Base-by-base conservation (phyloP, 2,888 invertebrate genomes). In the Drosophila mimetica region DNA sequence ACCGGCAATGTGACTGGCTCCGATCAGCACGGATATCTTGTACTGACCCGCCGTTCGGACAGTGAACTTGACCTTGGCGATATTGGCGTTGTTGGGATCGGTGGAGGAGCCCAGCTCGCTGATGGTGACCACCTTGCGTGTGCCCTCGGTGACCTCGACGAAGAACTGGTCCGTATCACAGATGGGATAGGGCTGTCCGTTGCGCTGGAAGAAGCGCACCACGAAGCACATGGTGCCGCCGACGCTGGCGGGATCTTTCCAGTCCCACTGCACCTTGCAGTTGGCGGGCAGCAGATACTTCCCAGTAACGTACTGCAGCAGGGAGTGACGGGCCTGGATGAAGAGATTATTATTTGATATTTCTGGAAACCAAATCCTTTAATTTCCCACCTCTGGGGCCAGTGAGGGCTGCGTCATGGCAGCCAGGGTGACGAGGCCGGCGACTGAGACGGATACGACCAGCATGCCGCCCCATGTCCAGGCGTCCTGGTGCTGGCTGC, bases 391-490 rank as follows among this genome's bases (percentile, higher is more conserved):
- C 92, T 97, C 96, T n/a, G 97, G 96, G 54, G 96, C 96, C 80
- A 97, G 93, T 6, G 97, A 95, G 30, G 97, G 97, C 91, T 97
- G 97, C 79, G 97, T 97, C 96, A 97, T 97, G 86, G 97, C 97
- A 63, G 97, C 97, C 88, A 97, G 93, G 63, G 97, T 97, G 88
- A 97, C 97, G 92, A 97, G 93, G 85, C 97, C 97, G 82, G 97
- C 97, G 81, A 97, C 96, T 51, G 96, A 96, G 82, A 97, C 96
- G 20, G 97, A 97, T 74, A 97, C 97, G 79, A 97, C 96, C 92
- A 97, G 92, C 97, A 97, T 97, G 53, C 97, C 97, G 94, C 96
- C 96, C 96, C 96, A 96, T 90, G 96, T 96, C 96, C 97, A 97
- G 51, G 96, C 96, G 93, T 96, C 96, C 90, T 96, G 96, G 88